phyloP scores from a whole-genome alignment of 2,797 vertebrate species.

The Monodelphis domestica region DNA sequence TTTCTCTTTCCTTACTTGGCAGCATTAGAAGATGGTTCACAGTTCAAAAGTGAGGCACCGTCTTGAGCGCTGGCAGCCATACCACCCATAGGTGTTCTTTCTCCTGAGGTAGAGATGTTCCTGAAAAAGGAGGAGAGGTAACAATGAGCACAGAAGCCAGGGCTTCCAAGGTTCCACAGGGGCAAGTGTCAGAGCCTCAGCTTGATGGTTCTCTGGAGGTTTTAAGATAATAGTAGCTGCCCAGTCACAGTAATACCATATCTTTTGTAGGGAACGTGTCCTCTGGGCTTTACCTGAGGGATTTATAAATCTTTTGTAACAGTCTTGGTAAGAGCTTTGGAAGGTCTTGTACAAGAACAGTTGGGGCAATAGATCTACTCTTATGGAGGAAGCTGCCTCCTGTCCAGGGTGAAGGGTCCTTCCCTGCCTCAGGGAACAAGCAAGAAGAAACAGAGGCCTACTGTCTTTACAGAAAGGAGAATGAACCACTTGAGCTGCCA shows the following conservation, averaged over 20 bases:
- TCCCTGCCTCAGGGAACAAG: background rate
- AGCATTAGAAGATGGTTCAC: constrained; percentile 26
- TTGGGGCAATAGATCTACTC: background rate
- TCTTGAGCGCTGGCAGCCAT: background rate
- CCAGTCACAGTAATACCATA: background rate
- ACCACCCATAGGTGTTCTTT: background rate
- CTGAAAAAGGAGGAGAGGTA: background rate
- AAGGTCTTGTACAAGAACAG: background rate
- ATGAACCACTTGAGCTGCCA: background rate
- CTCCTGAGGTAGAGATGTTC: too few species aligned
- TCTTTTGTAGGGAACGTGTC: background rate
- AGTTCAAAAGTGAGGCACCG: background rate
- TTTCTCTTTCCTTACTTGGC: constrained; percentile 57
- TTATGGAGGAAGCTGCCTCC: background rate
- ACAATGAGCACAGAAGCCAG: background rate
- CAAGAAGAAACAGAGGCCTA: background rate
- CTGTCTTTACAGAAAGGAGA: too few species aligned
- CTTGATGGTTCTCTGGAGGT: background rate
- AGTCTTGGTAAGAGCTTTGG: background rate
- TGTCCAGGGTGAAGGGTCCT: background rate
- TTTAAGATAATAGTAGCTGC: background rate
- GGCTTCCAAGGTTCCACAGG: background rate
- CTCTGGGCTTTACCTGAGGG: background rate
- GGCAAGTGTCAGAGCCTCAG: background rate
- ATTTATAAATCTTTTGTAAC: background rate